Evolutionary conservation across 2,797 vertebrate species (phyloP).

Genomic region (Cynodonichthys magdalenae): DNA sequence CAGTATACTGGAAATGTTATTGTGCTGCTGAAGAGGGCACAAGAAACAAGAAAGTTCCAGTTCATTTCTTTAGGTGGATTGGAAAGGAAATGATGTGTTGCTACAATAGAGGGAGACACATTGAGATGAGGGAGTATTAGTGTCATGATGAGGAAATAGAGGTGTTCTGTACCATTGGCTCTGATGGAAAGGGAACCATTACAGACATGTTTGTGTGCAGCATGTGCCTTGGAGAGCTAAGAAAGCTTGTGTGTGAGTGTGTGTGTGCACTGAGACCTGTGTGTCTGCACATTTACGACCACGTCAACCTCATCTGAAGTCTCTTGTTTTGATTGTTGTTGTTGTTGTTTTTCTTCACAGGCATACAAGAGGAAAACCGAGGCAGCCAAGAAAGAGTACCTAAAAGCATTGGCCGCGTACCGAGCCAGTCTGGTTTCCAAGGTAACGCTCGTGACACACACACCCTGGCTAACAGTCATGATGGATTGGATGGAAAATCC

Average conservation of each 20-base stretch:
- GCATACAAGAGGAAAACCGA: slow-evolving; percentile 99
- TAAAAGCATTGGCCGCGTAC: slow-evolving; percentile 98
- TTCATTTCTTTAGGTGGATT: slow-evolving; percentile 81
- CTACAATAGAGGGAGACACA: slow-evolving; percentile 72
- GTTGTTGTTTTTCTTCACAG: slow-evolving; percentile 77
- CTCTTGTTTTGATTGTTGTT: slow-evolving; percentile 54
- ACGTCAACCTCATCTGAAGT: slow-evolving; percentile 57
- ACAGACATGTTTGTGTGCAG: slow-evolving; percentile 32
- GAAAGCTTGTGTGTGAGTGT: slow-evolving; percentile 35
- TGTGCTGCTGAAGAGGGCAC: slow-evolving; percentile 54
- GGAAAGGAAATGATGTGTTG: slow-evolving; percentile 79
- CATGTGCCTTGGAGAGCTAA: slow-evolving; percentile 35
- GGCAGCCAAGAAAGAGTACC: slow-evolving; percentile 98
- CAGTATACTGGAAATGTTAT: slow-evolving; percentile 63
- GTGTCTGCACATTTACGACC: slow-evolving; percentile 41
- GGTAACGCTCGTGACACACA: slow-evolving; percentile 85
- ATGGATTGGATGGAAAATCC: slow-evolving; percentile 79
- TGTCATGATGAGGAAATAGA: slow-evolving; percentile 77
- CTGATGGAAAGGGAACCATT: slow-evolving; percentile 74
- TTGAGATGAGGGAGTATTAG: slow-evolving; percentile 80
- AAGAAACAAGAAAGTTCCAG: slow-evolving; percentile 60
- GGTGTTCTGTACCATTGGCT: slow-evolving; percentile 76
- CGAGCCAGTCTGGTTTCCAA: slow-evolving; percentile 99
- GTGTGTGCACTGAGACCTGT: slow-evolving; percentile 18
- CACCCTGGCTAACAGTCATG: slow-evolving; percentile 69